Evolutionary conservation across 2,888 invertebrate species (phyloP).

Genomic region (Caenorhabditis macrosperma): DNA sequence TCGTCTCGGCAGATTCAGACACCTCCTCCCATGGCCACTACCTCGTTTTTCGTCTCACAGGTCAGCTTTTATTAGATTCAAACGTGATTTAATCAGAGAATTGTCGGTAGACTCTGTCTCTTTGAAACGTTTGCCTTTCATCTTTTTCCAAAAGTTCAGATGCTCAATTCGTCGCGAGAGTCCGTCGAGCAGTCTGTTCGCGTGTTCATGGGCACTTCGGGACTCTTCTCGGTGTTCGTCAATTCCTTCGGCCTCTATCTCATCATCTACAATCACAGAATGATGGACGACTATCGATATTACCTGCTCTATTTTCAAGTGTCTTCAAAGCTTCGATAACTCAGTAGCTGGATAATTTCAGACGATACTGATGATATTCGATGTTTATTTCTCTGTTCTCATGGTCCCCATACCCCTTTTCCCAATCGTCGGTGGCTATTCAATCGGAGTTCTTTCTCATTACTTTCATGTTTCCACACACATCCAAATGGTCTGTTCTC

Average conservation of each 20-base stretch:
- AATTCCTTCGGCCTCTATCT: constrained; percentile 37
- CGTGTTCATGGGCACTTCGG: constrained; percentile 27
- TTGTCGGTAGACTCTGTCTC: no score
- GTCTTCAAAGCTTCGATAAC: no score
- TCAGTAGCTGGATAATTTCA: background rate
- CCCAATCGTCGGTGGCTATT: constrained; percentile 35
- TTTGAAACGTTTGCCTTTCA: background rate
- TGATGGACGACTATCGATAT: constrained; percentile 34
- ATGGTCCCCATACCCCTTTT: constrained; percentile 39
- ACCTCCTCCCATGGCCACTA: background rate
- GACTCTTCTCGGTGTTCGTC: constrained; percentile 18
- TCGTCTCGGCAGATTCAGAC: no score
- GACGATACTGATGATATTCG: constrained; percentile 20
- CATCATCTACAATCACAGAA: constrained; percentile 24
- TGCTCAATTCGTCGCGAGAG: constrained; percentile 24
- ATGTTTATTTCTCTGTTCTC: constrained; percentile 21
- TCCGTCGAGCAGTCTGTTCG: constrained; percentile 5
- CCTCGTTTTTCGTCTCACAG: background rate
- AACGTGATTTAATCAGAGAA: no score
- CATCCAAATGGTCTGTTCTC: constrained; percentile 22
- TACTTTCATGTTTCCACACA: constrained; percentile 21
- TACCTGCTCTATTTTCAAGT: constrained; percentile 40
- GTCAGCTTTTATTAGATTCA: background rate
- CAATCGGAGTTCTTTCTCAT: constrained; percentile 14
- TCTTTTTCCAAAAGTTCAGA: background rate